Evolutionary conservation across 37 sponge, comb jelly and placozoan genomes (phyloP), one percentile per base, ranked within the genome.

Genomic region (Amphimedon queenslandica): DNA sequence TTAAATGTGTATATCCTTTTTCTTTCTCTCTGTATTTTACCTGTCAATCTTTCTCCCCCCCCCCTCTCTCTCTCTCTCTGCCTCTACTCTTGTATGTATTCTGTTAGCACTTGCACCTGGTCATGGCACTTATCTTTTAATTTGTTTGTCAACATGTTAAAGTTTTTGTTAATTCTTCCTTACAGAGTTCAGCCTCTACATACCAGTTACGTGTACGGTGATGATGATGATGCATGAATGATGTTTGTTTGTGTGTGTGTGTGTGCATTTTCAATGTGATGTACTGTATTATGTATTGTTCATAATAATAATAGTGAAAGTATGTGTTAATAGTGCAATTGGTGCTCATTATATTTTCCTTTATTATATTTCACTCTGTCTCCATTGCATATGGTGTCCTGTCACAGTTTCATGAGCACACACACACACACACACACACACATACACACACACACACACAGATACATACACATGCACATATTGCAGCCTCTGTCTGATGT

Each of bases 401-500:
- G 13, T 47, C 13, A 47, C 53, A 47, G 13, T 18, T n/a, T 23
- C 10, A n/a, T n/a, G 24, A 10, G 24, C 32, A 63, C 24, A 30
- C 31, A 30, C 10, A 28, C 31, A 30, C 31, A 63, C 32, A 30
- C 18, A 30, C 31, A 63, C 34, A 65, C 66, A 65, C 34, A 65
- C 66, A 65, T 34, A 31, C 66, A 65, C 34, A 65, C 66, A 65
- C 34, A 65, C 66, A 65, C 34, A 65, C 32, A 10, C 34, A 65
- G 31, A 65, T 34, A 65, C 66, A 65, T 34, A 65, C 66, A 65
- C 34, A 31, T 32, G 29, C 34, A 65, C 33, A 65, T 34, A 65
- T 32, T 31, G 28, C 24, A n/a, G n/a, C n/a, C n/a, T n/a, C n/a
- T n/a, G n/a, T n/a, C n/a, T n/a, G n/a, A n/a, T n/a, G n/a, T n/a